phyloP scores from a whole-genome alignment of 2,888 invertebrate genomes.

The Dysmachus trigonus region DNA sequence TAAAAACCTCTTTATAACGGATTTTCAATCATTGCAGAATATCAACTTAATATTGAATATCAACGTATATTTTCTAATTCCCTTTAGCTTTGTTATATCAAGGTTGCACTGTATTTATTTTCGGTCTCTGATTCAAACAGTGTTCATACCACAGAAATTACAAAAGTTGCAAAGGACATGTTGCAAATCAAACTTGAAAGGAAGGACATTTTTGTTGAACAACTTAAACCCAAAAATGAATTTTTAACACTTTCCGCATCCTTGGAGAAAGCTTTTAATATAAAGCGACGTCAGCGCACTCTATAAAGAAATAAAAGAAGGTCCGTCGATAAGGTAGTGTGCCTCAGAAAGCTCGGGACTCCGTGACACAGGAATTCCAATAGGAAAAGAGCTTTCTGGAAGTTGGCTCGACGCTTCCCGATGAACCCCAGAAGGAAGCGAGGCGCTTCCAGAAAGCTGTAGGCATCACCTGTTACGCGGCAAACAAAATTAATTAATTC shows the following conservation, averaged over 20 bases:
- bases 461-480: neutral
- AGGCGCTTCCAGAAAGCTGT: neutral
- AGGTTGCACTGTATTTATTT: too few relatives aligned
- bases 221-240: too few relatives aligned
- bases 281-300: neutral
- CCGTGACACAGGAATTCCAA: neutral
- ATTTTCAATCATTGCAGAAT: too few relatives aligned
- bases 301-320: neutral
- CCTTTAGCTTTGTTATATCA: too few relatives aligned
- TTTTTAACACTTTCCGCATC: neutral
- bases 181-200: neutral
- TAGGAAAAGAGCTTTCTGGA: neutral
- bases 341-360: neutral
- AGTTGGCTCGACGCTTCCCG: neutral
- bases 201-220: neutral
- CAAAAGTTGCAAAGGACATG: neutral
- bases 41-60: too few relatives aligned
- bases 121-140: neutral
- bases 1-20: too few relatives aligned
- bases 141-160: neutral
- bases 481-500: slow-evolving; percentile 3
- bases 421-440: neutral
- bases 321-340: neutral
- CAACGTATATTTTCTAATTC: too few relatives aligned
- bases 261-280: neutral